Evolutionary conservation across 2,888 invertebrate genomes (phyloP), one percentile per base, ranked within the genome.

Genomic region (Chrysina gloriosa): DNA sequence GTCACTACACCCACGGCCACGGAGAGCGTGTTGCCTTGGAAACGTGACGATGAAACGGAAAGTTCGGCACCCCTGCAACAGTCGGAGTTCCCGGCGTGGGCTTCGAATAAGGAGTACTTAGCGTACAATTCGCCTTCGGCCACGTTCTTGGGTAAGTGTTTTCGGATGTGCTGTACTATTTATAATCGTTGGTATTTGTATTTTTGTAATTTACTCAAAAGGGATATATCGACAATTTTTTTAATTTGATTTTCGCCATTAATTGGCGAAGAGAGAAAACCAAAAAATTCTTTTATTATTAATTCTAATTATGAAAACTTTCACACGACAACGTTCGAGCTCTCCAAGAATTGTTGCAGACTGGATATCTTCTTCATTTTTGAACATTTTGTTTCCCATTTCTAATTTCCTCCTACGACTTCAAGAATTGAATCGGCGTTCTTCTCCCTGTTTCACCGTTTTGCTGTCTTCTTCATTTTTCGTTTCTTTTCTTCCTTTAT

Each of bases 81-180:
- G 83, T 92, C 92, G 45, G 96, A 97, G 82, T 96, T 96, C 80
- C 97, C 97, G 7, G 91, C 95, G 9, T 97, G 97, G 97, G 96
- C 96, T 47, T 93, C 95, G 31, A 97, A 96, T 82, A 95, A 96
- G 81, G 96, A 97, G 79, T 97, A 97, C 81, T 85, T 96, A 77
- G 93, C 94, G 9, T 96, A 96, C 80, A 94, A 91, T 81, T 96
- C 96, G 61, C 96, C 96, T 1, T 95, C 95, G 6, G 94, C 94
- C 58, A 96, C 95, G 66, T 95, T 95, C 85, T 86, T 96, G 85
- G 95, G 95, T 94, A 88, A 86, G 79, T 31, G 3, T 21, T n/a
- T n/a, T n/a, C 39, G 39, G 39, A 52, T 29, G 11, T 21, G 21
- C 6, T 31, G 21, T 48, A 16, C 16, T 39, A 39, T 39, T 1